phyloP scores from a whole-genome alignment of 2,113 vertebrate genomes.

The Nerophis ophidion region DNA sequence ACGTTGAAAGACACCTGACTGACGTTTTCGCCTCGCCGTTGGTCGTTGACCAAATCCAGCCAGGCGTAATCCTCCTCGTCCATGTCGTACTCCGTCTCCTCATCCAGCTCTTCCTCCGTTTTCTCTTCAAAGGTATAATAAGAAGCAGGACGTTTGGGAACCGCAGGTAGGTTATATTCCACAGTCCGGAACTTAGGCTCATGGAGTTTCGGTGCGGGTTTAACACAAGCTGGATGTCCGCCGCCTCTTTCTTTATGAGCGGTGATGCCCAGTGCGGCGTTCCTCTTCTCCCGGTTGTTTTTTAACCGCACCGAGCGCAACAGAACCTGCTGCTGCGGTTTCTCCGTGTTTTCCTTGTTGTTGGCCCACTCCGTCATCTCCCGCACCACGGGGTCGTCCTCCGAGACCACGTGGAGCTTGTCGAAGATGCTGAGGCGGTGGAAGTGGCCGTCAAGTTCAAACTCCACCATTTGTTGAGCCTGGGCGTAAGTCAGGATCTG shows the following conservation, averaged over 20 bases:
- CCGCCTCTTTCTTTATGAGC: constrained; percentile 64
- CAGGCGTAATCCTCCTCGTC: constrained; percentile 97
- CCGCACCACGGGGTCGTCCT: constrained; percentile 89
- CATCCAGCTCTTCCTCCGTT: constrained; percentile 89
- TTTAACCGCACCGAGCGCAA: constrained; percentile 82
- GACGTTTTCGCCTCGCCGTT: constrained; percentile 81
- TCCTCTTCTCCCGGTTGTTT: constrained; percentile 85
- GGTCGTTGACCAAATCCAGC: constrained; percentile 93
- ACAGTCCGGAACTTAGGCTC: constrained; percentile 89
- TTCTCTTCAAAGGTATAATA: constrained; percentile 90
- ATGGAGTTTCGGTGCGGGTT: constrained; percentile 63
- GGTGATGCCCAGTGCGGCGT: constrained; percentile 70
- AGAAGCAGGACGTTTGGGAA: constrained; percentile 76
- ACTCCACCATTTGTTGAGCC: constrained; percentile 95
- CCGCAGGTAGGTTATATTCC: constrained; percentile 90
- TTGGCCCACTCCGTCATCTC: constrained; percentile 94
- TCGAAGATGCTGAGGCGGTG: constrained; percentile 94
- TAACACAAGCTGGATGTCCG: constrained; percentile 53
- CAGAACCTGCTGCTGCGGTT: constrained; percentile 76
- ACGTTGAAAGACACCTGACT: constrained; percentile 88
- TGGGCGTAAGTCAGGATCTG: constrained; percentile 95
- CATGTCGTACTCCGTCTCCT: constrained; percentile 98
- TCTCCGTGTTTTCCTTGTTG: constrained; percentile 95
- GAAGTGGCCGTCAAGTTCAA: constrained; percentile 89
- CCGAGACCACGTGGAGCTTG: constrained; percentile 83